Conservation (phyloP, 2,113 vertebrate species). For the Lamprologus sp. region DNA sequence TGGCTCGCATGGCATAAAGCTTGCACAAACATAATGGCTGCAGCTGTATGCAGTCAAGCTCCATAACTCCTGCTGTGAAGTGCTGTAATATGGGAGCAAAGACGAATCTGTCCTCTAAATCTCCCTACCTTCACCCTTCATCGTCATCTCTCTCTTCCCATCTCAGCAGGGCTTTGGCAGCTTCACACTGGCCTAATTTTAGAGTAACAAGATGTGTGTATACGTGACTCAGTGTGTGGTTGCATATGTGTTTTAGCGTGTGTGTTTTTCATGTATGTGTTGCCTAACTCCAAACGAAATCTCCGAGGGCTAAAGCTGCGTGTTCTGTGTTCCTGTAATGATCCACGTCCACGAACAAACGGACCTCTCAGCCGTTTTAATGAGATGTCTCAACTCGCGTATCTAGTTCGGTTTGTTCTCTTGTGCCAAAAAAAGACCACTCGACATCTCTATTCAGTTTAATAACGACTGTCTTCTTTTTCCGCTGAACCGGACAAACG, state of each 20-base stretch:
- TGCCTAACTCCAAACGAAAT: constrained; percentile 9
- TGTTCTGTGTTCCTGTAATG: neutral
- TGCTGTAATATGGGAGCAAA: neutral
- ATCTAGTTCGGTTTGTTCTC: neutral
- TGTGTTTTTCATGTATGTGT: neutral
- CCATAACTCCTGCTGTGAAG: constrained; percentile 14
- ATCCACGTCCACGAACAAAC: neutral
- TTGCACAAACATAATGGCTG: constrained; percentile 1
- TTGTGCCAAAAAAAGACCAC: neutral
- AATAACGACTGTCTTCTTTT: neutral
- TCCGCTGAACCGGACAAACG: neutral
- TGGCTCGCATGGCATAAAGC: neutral
- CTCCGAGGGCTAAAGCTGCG: constrained; percentile 5
- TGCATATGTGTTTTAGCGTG: neutral
- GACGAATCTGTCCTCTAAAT: constrained; percentile 24
- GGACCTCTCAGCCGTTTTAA: neutral
- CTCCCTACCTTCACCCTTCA: neutral
- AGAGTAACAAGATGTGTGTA: constrained; percentile 3
- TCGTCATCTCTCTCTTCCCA: neutral
- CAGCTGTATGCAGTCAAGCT: constrained; percentile 30
- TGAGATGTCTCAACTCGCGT: neutral
- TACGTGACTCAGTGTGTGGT: neutral
- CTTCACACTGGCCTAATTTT: constrained; percentile 37
- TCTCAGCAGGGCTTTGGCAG: constrained; percentile 28
- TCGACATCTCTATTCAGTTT: neutral